phyloP scores from a whole-genome alignment of 1,140 invertebrate genomes.

The Gryon sp. region DNA sequence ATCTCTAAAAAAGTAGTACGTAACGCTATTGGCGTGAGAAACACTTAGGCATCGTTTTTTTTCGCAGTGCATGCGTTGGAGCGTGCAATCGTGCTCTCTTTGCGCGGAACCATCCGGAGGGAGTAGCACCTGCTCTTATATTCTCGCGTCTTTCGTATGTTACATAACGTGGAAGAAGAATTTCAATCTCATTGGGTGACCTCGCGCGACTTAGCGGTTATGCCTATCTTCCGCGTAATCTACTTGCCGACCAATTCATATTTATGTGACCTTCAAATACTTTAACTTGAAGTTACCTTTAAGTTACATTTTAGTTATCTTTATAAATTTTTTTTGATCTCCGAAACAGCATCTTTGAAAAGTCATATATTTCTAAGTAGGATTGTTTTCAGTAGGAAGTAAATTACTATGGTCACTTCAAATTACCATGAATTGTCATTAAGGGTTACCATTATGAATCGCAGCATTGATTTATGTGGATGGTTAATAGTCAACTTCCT shows the following conservation, averaged over 20 bases:
- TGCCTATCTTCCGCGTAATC: not conserved
- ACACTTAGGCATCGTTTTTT: slow-evolving; percentile 2
- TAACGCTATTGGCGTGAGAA: slow-evolving; percentile 28
- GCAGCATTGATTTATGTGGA: slow-evolving; percentile 18
- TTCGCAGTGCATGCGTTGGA: not conserved
- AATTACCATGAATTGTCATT: slow-evolving; percentile 27
- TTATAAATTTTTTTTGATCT: too few species aligned
- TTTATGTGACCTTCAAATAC: slow-evolving; percentile 14
- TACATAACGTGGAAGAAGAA: slow-evolving; percentile 20
- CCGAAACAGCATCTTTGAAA: too few species aligned
- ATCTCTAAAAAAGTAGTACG: not conserved
- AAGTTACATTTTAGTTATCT: too few species aligned
- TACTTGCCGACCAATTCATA: slow-evolving; percentile 4
- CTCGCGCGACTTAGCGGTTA: slow-evolving; percentile 16
- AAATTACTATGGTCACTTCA: slow-evolving; percentile 14
- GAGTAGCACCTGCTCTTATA: slow-evolving; percentile 24
- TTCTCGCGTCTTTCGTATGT: slow-evolving; percentile 11
- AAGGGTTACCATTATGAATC: slow-evolving; percentile 17
- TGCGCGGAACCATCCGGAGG: not conserved
- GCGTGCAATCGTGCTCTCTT: slow-evolving; percentile 16
- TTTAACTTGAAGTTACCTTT: too few species aligned
- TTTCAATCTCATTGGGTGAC: slow-evolving; percentile 22
- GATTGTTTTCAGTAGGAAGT: slow-evolving; percentile 35
- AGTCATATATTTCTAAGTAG: slow-evolving; percentile 18
- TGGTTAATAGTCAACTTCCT: not conserved